phyloP scores from a whole-genome alignment of 1,140 invertebrate species.

The Drosophila azteca region DNA sequence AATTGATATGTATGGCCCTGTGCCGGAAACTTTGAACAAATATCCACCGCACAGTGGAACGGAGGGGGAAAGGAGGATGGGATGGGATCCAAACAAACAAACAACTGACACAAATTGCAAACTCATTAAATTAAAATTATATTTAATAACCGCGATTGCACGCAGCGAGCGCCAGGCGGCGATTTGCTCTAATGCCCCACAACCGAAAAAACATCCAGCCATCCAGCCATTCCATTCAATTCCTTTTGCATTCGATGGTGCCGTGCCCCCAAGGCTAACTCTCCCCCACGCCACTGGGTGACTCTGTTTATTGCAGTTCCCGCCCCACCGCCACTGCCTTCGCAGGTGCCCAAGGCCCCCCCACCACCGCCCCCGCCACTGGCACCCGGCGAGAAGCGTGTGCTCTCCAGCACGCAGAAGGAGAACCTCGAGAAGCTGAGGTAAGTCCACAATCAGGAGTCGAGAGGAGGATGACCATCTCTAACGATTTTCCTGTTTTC shows the following conservation, averaged over 20 bases:
- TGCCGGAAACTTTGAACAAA: slow-evolving; percentile 52
- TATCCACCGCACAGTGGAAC: slow-evolving; percentile 10
- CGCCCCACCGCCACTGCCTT: slow-evolving; percentile 78
- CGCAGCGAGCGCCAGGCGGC: slow-evolving; percentile 54
- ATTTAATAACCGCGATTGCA: slow-evolving; percentile 79
- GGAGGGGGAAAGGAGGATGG: neutral
- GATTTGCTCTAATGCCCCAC: slow-evolving; percentile 62
- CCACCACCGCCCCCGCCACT: slow-evolving; percentile 89
- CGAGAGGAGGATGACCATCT: slow-evolving; percentile 82
- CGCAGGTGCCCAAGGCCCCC: slow-evolving; percentile 84
- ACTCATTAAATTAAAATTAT: slow-evolving; percentile 83
- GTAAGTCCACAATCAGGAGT: slow-evolving; percentile 44
- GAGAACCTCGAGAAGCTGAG: slow-evolving; percentile 86
- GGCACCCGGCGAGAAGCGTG: slow-evolving; percentile 82
- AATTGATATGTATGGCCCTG: slow-evolving; percentile 73
- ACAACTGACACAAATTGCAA: slow-evolving; percentile 80
- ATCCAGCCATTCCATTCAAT: slow-evolving; percentile 19
- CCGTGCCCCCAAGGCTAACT: neutral
- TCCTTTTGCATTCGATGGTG: neutral
- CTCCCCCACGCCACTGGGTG: slow-evolving; percentile 11
- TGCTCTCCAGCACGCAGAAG: slow-evolving; percentile 84
- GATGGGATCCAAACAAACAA: slow-evolving; percentile 45
- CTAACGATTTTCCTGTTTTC: slow-evolving; percentile 30
- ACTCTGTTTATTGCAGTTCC: slow-evolving; percentile 64
- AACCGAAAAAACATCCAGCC: slow-evolving; percentile 44